phyloP scores from a whole-genome alignment of 2,888 invertebrate species.

The Fabriciana adippe region DNA sequence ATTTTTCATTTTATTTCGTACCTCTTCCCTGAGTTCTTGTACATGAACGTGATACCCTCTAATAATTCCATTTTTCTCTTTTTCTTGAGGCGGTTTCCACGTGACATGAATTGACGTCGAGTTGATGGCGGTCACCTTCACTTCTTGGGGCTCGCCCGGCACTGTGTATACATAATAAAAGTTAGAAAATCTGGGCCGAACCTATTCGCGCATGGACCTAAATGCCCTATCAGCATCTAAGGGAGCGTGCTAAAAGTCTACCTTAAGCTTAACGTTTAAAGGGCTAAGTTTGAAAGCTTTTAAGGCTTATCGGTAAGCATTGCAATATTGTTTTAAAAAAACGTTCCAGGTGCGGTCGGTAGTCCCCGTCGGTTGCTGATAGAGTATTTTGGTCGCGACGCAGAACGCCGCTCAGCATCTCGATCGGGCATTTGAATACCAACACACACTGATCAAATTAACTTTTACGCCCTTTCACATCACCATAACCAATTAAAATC shows the following conservation, averaged over 20 bases:
- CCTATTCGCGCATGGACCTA: slow-evolving; percentile 59
- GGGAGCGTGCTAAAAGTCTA: slow-evolving; percentile 74
- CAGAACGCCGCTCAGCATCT: slow-evolving; percentile 76
- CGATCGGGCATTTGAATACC: slow-evolving; percentile 88
- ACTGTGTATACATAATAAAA: slow-evolving; percentile 84
- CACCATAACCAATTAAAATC: slow-evolving; percentile 79
- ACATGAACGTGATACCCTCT: slow-evolving; percentile 98
- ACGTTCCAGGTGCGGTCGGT: slow-evolving; percentile 68
- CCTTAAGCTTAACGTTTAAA: slow-evolving; percentile 64
- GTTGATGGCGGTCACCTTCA: slow-evolving; percentile 93
- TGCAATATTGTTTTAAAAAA: slow-evolving; percentile 46
- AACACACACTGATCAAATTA: slow-evolving; percentile 83
- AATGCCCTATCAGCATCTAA: slow-evolving; percentile 83
- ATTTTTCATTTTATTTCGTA: slow-evolving; percentile 55
- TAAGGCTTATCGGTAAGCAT: slow-evolving; percentile 57
- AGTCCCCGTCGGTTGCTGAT: slow-evolving; percentile 75
- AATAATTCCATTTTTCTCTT: slow-evolving; percentile 97
- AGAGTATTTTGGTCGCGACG: slow-evolving; percentile 74
- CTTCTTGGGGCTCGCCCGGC: slow-evolving; percentile 98
- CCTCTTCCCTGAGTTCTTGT: slow-evolving; percentile 94
- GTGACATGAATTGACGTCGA: slow-evolving; percentile 97
- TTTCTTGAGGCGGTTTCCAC: slow-evolving; percentile 96
- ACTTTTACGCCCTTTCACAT: slow-evolving; percentile 78
- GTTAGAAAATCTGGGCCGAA: slow-evolving; percentile 55
- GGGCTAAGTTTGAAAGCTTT: slow-evolving; percentile 65